phyloP scores from a whole-genome alignment of 2,113 vertebrate species.

The Agapornis roseicollis region DNA sequence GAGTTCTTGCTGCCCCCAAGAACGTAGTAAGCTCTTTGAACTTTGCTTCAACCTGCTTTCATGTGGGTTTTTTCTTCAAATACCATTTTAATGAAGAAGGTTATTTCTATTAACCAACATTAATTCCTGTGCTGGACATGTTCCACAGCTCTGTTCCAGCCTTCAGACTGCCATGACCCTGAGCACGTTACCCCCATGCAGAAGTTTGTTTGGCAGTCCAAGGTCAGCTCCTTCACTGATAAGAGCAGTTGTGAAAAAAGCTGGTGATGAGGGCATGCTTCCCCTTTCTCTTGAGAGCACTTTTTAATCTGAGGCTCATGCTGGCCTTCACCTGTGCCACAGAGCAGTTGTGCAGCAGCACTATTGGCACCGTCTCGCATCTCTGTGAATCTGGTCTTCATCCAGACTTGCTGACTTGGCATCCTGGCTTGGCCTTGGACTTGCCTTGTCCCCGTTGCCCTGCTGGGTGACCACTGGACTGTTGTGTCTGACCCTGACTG shows the following conservation, averaged over 20 bases:
- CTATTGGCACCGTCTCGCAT: fast-evolving
- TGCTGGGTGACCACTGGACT: neutral
- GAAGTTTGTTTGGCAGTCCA: neutral
- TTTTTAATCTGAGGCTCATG: fast-evolving
- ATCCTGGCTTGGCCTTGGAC: neutral
- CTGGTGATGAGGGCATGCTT: neutral
- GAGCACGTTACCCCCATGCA: neutral
- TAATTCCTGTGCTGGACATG: neutral
- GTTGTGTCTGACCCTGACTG: neutral
- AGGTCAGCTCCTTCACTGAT: neutral
- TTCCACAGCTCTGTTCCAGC: neutral
- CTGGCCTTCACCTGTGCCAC: neutral
- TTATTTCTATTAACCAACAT: neutral
- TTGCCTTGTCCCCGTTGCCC: neutral
- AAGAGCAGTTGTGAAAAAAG: neutral
- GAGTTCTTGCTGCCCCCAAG: neutral
- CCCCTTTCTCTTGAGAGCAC: neutral
- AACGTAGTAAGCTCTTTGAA: neutral
- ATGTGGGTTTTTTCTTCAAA: neutral
- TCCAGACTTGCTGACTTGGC: neutral
- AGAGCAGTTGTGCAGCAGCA: neutral
- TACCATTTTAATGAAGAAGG: neutral
- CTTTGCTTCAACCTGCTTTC: neutral
- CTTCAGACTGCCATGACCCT: neutral
- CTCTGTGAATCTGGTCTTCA: fast-evolving